Conservation (phyloP, 2,113 vertebrate species). For the Fukomys damarensis region DNA sequence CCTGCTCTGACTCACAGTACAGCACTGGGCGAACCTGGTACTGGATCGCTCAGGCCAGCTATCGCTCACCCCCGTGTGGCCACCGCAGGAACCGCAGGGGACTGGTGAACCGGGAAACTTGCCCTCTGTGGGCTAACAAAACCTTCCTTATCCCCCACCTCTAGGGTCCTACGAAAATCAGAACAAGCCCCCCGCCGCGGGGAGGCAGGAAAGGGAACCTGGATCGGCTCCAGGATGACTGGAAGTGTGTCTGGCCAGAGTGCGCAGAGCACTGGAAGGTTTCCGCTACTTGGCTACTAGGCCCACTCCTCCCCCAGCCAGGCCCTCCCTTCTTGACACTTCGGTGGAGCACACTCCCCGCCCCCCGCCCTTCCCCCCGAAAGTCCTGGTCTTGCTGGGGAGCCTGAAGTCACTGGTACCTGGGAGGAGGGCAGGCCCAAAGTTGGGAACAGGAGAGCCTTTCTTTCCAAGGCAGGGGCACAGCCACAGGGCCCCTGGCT, state of each 20-base stretch:
- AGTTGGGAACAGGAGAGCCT: constrained; percentile 59
- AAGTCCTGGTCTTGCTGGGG: not conserved
- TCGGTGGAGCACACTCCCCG: not conserved
- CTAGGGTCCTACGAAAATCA: not conserved
- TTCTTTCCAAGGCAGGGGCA: constrained; percentile 27
- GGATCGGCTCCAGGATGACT: not conserved
- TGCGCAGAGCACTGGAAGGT: not conserved
- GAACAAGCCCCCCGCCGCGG: not conserved
- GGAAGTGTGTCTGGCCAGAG: not conserved
- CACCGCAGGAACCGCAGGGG: not conserved
- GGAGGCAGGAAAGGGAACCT: not conserved
- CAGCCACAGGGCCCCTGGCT: not conserved
- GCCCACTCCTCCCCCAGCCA: not conserved
- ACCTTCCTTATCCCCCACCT: not conserved
- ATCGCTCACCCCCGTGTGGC: not conserved
- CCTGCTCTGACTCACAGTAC: not conserved
- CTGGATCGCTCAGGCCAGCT: not conserved
- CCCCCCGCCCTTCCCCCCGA: not conserved
- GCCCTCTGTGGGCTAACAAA: not conserved
- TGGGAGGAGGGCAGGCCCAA: constrained; percentile 29
- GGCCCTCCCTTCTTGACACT: not conserved
- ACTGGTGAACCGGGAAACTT: not conserved
- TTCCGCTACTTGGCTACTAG: no score
- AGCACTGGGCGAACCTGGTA: no score
- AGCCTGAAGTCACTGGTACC: constrained; percentile 15